Conservation (phyloP, 2,888 invertebrate species). For the Meiosimyza platycephala region DNA sequence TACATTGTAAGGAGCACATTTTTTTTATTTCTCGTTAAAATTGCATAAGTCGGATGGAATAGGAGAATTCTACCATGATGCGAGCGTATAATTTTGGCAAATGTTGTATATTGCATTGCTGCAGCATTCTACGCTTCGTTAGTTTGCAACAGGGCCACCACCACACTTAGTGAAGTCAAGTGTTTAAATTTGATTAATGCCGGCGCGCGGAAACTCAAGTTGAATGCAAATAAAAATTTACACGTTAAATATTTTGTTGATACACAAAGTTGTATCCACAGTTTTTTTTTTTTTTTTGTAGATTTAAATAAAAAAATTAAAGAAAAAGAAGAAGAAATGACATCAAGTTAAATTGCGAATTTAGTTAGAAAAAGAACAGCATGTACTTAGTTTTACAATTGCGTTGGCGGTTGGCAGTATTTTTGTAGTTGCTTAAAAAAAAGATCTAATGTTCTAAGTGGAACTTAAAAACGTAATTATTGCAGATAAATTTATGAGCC, state of each 20-base stretch:
- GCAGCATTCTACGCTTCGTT: constrained; percentile 21
- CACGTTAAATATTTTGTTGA: constrained; percentile 9
- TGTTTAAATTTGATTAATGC: constrained; percentile 62
- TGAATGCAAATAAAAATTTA: constrained; percentile 32
- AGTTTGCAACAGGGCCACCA: constrained; percentile 1
- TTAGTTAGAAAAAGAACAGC: no score
- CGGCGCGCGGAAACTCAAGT: constrained; percentile 25
- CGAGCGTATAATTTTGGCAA: constrained; percentile 35
- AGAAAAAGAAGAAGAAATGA: no score
- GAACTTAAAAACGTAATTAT: no score
- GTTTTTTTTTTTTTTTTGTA: no score
- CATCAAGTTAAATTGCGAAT: no score
- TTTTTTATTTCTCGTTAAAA: constrained; percentile 32
- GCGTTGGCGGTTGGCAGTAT: no score
- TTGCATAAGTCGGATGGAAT: not conserved
- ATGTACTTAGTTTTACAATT: no score
- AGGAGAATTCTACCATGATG: not conserved
- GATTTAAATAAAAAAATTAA: no score
- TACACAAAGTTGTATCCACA: constrained; percentile 5
- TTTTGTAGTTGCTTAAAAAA: no score
- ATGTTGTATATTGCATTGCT: constrained; percentile 35
- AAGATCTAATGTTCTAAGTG: no score
- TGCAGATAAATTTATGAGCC: no score
- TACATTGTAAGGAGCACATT: constrained; percentile 6
- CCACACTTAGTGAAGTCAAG: constrained; percentile 54